A percentile compares a stretch with the other conserved stretches of the same genome.
Evolutionary conservation across 2,888 invertebrate species (phyloP).

Genomic region (Siphlonurus alternatus): DNA sequence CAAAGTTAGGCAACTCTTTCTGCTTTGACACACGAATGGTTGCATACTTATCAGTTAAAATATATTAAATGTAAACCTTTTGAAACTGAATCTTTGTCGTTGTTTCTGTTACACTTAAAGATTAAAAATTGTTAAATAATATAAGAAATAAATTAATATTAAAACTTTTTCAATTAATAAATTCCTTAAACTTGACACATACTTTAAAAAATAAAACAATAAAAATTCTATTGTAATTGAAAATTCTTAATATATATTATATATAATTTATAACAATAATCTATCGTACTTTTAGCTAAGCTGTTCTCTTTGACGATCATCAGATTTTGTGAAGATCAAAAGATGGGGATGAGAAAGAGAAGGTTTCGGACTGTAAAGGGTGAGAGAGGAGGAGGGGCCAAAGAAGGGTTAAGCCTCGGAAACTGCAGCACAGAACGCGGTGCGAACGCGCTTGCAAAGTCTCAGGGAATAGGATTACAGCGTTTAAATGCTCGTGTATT

Average conservation of each 20-base stretch:
- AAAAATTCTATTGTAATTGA: not conserved
- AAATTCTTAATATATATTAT: not conserved
- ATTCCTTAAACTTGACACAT: not conserved
- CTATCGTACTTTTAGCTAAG: not conserved
- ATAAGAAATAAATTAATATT: no score
- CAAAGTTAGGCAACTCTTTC: no score
- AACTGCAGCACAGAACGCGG: not conserved
- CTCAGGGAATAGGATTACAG: slow-evolving; percentile 15
- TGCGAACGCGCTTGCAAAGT: slow-evolving; percentile 3
- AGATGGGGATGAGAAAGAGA: not conserved
- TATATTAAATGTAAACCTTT: no score
- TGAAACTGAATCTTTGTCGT: no score
- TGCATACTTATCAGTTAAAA: no score
- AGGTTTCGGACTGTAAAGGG: not conserved
- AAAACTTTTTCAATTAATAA: not conserved
- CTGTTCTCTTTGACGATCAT: not conserved
- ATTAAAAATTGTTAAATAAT: no score
- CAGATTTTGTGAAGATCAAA: not conserved
- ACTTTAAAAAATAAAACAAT: not conserved
- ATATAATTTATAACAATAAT: not conserved
- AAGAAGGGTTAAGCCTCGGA: not conserved
- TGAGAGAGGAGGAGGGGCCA: not conserved
- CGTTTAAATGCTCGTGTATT: slow-evolving; percentile 16
- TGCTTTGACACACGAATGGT: no score
- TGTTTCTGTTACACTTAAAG: no score